These are phyloP conservation scores for Danio tinwini DNA, from an alignment of 2,797 vertebrate genomes.

Conservation along the genomic window DNA sequence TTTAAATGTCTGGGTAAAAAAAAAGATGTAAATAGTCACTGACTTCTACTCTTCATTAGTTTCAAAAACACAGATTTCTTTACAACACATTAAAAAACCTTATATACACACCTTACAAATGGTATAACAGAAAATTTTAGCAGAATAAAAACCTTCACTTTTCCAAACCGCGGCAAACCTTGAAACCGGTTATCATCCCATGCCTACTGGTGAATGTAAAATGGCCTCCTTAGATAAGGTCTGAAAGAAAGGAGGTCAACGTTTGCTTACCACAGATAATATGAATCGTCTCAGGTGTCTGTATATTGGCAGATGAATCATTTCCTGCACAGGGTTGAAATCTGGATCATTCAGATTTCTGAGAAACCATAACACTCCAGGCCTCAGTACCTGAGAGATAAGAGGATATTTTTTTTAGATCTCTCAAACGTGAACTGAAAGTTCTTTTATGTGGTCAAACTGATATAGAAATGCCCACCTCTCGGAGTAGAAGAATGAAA, in stretches of 20 bases:
- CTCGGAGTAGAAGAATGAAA: conserved; percentile 93
- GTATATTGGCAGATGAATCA: conserved; percentile 97
- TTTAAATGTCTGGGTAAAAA: too few relatives aligned
- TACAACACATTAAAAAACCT: too few relatives aligned
- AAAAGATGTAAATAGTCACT: too few relatives aligned
- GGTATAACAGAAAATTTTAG: too few relatives aligned
- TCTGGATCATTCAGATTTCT: conserved; percentile 97
- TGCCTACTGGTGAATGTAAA: not conserved
- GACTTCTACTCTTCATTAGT: too few relatives aligned
- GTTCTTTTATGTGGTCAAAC: not conserved
- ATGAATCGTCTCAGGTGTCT: conserved; percentile 95
- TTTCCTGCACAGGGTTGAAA: conserved; percentile 97
- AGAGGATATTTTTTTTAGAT: not conserved
- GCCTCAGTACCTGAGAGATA: conserved; percentile 86
- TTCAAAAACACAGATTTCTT: too few relatives aligned
- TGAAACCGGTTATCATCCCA: too few relatives aligned
- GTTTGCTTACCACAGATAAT: conserved; percentile 89
- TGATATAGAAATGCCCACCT: conserved; percentile 74
- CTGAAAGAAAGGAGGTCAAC: not conserved
- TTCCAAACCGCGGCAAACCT: too few relatives aligned
- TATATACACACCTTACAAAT: too few relatives aligned
- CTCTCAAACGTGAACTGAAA: not conserved
- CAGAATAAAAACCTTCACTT: too few relatives aligned
- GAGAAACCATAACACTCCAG: conserved; percentile 96
- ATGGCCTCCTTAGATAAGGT: not conserved